A percentile compares a stretch with the other conserved stretches of the same genome.
phyloP scores from a whole-genome alignment of 2,888 invertebrate genomes.

The Hedya salicella region DNA sequence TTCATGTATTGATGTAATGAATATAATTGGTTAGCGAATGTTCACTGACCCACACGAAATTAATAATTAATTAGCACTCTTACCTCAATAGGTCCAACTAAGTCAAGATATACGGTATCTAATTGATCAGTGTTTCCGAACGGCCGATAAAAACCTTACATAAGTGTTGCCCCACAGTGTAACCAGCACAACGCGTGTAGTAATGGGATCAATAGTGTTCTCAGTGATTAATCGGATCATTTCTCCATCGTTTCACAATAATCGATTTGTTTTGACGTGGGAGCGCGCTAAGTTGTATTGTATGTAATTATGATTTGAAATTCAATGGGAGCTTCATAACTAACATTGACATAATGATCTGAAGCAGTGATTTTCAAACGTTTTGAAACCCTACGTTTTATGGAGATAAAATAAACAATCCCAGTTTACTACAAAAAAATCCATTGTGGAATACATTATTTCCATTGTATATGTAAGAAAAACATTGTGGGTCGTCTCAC shows the following conservation, averaged over 20 bases:
- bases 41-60: slow-evolving; percentile 22
- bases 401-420: too few species aligned
- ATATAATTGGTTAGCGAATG: slow-evolving; percentile 10
- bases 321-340: background rate
- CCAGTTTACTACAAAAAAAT: too few species aligned
- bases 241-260: slow-evolving; percentile 40
- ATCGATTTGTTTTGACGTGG: slow-evolving; percentile 41
- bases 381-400: background rate
- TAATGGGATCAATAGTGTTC: slow-evolving; percentile 41
- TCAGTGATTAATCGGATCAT: slow-evolving; percentile 41
- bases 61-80: slow-evolving; percentile 2
- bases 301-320: slow-evolving; percentile 1
- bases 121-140: slow-evolving; percentile 31
- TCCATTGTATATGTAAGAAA: too few species aligned
- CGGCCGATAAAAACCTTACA: slow-evolving; percentile 29
- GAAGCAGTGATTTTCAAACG: background rate
- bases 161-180: slow-evolving; percentile 34
- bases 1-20: background rate
- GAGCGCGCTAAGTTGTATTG: slow-evolving; percentile 9
- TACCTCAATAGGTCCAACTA: background rate
- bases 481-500: too few species aligned
- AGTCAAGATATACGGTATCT: slow-evolving; percentile 20
- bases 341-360: slow-evolving; percentile 10
- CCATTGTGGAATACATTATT: too few species aligned
- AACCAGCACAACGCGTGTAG: slow-evolving; percentile 24